Evolutionary conservation across 2,888 invertebrate species (phyloP).

Genomic region (Temnothorax unifasciatus): DNA sequence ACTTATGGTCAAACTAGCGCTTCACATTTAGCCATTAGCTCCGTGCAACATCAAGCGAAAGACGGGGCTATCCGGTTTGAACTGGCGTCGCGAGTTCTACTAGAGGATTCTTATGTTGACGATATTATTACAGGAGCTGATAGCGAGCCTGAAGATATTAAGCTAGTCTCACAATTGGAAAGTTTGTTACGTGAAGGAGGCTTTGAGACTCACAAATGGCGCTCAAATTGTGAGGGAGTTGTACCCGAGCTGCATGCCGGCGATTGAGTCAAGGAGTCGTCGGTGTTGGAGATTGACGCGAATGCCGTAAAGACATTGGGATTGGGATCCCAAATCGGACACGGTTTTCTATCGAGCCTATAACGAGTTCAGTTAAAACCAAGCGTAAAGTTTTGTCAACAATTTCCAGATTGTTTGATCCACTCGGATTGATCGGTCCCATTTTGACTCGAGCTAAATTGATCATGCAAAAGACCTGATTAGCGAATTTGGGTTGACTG

Average conservation of each 20-base stretch:
- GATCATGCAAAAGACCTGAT: neutral
- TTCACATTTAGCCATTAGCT: too few relatives aligned
- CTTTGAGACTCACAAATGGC: conserved; percentile 3
- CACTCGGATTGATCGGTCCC: neutral
- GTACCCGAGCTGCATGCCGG: too few relatives aligned
- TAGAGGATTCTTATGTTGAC: neutral
- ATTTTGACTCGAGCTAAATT: neutral
- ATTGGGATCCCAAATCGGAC: neutral
- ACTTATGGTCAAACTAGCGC: too few relatives aligned
- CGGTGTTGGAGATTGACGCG: neutral
- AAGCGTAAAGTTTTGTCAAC: neutral
- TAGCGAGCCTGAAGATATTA: neutral
- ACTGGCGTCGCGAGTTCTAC: neutral
- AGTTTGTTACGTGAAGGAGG: neutral
- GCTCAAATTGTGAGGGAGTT: neutral
- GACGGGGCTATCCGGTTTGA: too few relatives aligned
- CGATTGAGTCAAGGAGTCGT: neutral
- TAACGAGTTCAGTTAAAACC: neutral
- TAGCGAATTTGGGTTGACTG: neutral
- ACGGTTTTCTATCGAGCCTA: neutral
- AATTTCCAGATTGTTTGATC: neutral
- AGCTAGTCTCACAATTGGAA: neutral
- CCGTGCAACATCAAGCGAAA: too few relatives aligned
- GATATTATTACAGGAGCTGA: neutral
- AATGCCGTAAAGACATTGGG: neutral